phyloP scores from a whole-genome alignment of 2,888 invertebrate species.

The Melanchra persicariae region DNA sequence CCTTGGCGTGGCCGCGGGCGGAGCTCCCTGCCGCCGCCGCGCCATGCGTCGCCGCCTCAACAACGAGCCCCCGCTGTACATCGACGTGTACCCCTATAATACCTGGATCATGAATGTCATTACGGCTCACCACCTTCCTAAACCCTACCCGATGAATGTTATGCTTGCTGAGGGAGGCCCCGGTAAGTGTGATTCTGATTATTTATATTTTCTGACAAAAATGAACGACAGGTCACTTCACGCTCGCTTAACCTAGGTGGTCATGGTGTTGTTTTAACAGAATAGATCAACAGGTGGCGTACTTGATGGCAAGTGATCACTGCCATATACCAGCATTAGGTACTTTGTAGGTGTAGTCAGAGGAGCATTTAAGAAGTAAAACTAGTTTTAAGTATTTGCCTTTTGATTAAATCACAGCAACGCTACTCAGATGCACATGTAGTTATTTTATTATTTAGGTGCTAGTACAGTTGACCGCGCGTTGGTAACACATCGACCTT shows the following conservation, averaged over 20 bases:
- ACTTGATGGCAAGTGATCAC: background rate
- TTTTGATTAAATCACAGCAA: background rate
- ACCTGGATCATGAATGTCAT: slow-evolving; percentile 84
- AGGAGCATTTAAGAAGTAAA: background rate
- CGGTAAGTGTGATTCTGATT: slow-evolving; percentile 31
- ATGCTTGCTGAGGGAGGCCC: slow-evolving; percentile 71
- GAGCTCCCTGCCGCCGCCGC: slow-evolving; percentile 75
- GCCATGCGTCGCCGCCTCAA: slow-evolving; percentile 80
- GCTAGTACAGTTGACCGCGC: too few relatives aligned
- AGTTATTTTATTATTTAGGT: background rate
- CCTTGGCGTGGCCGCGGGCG: slow-evolving; percentile 80
- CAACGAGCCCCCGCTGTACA: slow-evolving; percentile 81
- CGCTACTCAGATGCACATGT: too few relatives aligned
- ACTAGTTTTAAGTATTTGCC: background rate
- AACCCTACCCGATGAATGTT: slow-evolving; percentile 80
- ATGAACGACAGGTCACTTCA: background rate
- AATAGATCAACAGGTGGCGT: background rate
- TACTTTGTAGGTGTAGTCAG: too few relatives aligned
- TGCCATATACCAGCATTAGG: too few relatives aligned
- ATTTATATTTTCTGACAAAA: too few relatives aligned
- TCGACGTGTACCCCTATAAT: slow-evolving; percentile 84
- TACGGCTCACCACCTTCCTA: slow-evolving; percentile 80
- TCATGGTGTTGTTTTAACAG: background rate
- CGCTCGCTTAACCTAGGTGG: background rate
- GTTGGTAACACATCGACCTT: too few relatives aligned